Conservation (phyloP, 2,888 invertebrate species). For the Eupsilia transversa region DNA sequence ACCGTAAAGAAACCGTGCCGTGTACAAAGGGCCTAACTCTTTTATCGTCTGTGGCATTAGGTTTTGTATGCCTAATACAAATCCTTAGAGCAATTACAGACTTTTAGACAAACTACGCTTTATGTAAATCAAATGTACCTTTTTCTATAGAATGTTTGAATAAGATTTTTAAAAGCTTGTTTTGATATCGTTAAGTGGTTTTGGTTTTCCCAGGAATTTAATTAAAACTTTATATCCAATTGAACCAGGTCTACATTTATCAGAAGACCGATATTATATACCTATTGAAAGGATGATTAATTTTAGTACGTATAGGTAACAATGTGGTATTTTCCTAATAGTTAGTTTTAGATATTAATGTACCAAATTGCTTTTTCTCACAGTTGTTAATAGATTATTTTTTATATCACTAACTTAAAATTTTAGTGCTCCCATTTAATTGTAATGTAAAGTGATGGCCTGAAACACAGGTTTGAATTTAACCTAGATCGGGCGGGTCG, state of each 20-base stretch:
- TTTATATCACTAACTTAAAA: too few species aligned
- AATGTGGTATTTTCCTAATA: neutral
- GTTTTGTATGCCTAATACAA: neutral
- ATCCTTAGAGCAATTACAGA: neutral
- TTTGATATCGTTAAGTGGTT: neutral
- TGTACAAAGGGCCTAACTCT: neutral
- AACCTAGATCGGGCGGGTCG: too few species aligned
- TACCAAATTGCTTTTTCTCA: too few species aligned
- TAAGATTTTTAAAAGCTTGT: neutral
- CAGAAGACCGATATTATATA: neutral
- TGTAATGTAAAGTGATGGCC: too few species aligned
- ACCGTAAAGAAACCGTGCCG: too few species aligned
- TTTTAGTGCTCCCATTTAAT: too few species aligned
- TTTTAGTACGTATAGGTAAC: neutral
- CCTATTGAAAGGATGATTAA: neutral
- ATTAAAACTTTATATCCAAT: neutral
- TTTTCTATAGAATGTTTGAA: neutral
- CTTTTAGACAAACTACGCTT: neutral
- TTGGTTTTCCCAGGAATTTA: neutral
- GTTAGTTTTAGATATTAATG: too few species aligned
- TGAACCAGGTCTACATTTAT: neutral
- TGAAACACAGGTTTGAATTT: too few species aligned
- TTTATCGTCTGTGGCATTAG: neutral
- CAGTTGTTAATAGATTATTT: too few species aligned
- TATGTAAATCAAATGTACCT: neutral